Percentiles rank a stretch among this genome's conserved stretches.
phyloP scores from a whole-genome alignment of 1,140 invertebrate species.

The Gonioctena quinquepunctata region DNA sequence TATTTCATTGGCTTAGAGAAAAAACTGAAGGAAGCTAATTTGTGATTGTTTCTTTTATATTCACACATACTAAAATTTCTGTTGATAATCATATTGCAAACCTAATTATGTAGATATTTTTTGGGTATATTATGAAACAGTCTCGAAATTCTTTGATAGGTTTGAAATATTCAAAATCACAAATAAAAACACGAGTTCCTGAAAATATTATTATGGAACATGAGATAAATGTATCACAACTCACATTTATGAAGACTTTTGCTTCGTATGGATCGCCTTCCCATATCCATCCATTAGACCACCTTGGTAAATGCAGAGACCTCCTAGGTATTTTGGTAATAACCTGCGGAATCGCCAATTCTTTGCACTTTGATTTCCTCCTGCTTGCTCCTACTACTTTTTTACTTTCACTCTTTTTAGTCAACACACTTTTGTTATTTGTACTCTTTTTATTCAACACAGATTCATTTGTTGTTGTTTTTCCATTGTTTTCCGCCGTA shows the following conservation, averaged over 20 bases:
- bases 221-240: too few species aligned
- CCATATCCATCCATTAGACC: conserved; percentile 93
- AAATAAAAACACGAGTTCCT: too few species aligned
- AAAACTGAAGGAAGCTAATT: too few species aligned
- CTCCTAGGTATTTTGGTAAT: conserved; percentile 54
- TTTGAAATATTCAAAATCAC: too few species aligned
- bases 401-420: neutral
- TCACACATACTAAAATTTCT: too few species aligned
- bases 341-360: conserved; percentile 51
- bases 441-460: conserved; percentile 42
- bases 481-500: neutral
- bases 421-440: conserved; percentile 15
- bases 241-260: conserved; percentile 86
- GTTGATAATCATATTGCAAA: too few species aligned
- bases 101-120: too few species aligned
- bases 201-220: too few species aligned
- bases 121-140: too few species aligned
- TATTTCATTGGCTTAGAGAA: too few species aligned
- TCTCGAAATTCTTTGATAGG: too few species aligned
- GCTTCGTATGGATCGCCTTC: conserved; percentile 81
- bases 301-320: conserved; percentile 67
- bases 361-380: conserved; percentile 50
- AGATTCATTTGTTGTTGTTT: neutral
- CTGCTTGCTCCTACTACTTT: conserved; percentile 1
- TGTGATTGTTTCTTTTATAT: too few species aligned